These are phyloP conservation scores for Corydoras sp. DNA, from an alignment of 2,113 vertebrate genomes.

Conservation along the genomic window DNA sequence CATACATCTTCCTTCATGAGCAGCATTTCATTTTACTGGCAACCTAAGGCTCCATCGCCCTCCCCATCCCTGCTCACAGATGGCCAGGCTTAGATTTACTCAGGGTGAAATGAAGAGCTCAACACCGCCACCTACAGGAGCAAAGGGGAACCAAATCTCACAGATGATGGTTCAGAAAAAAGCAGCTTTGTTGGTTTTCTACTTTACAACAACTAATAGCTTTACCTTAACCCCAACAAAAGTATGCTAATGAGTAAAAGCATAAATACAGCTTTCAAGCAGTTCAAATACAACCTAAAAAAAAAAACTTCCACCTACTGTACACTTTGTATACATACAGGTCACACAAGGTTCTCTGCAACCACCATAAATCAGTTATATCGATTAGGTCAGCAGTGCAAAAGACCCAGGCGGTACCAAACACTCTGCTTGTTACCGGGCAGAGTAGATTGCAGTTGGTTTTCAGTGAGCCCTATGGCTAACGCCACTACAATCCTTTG, in stretches of 20 bases:
- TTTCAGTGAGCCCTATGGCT: background rate
- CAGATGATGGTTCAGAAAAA: background rate
- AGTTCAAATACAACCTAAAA: no score
- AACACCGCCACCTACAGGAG: conserved; percentile 60
- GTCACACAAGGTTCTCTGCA: no score
- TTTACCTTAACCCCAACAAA: no score
- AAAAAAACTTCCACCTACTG: no score
- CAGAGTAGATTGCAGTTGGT: conserved; percentile 16
- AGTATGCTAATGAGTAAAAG: no score
- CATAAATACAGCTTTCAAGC: no score
- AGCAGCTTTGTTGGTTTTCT: no score
- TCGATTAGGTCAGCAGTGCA: conserved; percentile 16
- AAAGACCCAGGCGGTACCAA: background rate
- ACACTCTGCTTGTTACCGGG: conserved; percentile 19
- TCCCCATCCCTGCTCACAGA: conserved; percentile 1
- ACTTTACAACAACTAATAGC: no score
- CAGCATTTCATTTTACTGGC: background rate
- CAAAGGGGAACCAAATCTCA: background rate
- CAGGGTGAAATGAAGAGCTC: conserved; percentile 32
- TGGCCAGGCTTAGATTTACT: background rate
- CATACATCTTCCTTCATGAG: background rate
- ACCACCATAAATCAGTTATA: background rate
- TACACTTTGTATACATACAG: no score
- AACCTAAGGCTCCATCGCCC: background rate
- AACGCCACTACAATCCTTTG: conserved; percentile 7